A percentile compares a stretch with the other conserved stretches of the same genome.
phyloP scores from a whole-genome alignment of 2,113 vertebrate genomes.

The Aplodontia rufa region DNA sequence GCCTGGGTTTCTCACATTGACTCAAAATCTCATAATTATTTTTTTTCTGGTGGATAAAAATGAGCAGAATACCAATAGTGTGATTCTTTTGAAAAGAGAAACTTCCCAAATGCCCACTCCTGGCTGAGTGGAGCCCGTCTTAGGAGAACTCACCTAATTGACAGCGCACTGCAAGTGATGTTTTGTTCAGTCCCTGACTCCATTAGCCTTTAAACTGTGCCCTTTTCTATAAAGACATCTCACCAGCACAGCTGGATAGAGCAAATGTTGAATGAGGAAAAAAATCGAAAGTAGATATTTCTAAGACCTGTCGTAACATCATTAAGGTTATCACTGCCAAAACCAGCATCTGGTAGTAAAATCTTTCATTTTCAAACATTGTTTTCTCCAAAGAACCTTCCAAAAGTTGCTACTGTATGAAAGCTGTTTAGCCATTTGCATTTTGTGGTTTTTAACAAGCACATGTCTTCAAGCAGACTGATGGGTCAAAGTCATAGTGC shows the following conservation, averaged over 20 bases:
- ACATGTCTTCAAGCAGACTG: neutral
- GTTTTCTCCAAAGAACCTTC: constrained; percentile 45
- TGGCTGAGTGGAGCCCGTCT: neutral
- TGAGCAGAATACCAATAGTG: neutral
- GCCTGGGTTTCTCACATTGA: neutral
- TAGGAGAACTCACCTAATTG: neutral
- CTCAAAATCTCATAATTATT: neutral
- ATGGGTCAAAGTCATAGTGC: neutral
- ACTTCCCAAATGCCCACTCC: neutral
- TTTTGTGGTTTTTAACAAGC: constrained; percentile 11
- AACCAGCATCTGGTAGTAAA: constrained; percentile 53
- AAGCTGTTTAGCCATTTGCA: neutral
- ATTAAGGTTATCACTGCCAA: constrained; percentile 25
- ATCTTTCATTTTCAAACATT: constrained; percentile 49
- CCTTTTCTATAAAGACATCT: neutral
- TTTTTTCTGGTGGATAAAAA: neutral
- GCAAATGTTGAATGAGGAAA: neutral
- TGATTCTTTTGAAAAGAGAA: neutral
- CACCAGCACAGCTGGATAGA: neutral
- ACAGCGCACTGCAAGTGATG: neutral
- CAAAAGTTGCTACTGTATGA: constrained; percentile 42
- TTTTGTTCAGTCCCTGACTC: neutral
- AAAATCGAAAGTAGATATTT: constrained; percentile 49
- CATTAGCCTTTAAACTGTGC: neutral
- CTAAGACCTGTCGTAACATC: constrained; percentile 2